phyloP scores from a whole-genome alignment of 2,113 vertebrate species.

The Hippotragus niger region DNA sequence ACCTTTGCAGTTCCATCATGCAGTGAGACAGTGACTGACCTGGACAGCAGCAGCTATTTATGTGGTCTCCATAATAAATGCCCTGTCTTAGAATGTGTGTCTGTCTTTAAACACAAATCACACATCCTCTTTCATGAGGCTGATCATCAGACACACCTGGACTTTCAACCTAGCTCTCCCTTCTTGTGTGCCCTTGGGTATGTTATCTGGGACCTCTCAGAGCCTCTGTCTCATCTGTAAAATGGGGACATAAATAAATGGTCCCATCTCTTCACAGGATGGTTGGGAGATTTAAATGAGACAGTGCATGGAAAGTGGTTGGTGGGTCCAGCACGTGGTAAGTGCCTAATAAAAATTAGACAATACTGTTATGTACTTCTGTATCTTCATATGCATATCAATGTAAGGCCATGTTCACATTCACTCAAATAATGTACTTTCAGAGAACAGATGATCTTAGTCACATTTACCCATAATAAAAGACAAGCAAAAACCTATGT shows the following conservation, averaged over 20 bases:
- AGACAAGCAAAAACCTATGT: not conserved
- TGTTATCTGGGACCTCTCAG: not conserved
- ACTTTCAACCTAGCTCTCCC: rapidly evolving
- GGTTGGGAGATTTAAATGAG: not conserved
- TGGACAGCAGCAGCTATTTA: not conserved
- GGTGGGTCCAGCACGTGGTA: not conserved
- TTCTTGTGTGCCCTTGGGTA: not conserved
- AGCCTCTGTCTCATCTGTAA: not conserved
- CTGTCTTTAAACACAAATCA: not conserved
- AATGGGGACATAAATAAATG: not conserved
- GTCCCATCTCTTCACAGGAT: not conserved
- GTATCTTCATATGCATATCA: not conserved
- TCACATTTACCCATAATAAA: not conserved
- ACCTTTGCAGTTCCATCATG: not conserved
- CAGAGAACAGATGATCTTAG: not conserved
- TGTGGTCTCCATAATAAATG: not conserved
- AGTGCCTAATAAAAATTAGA: not conserved
- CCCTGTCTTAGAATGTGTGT: not conserved
- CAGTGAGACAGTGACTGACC: not conserved
- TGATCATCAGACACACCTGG: not conserved
- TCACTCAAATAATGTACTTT: not conserved
- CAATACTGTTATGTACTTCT: not conserved
- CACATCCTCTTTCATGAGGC: not conserved
- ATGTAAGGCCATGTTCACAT: not conserved
- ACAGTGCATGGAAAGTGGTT: not conserved